Conservation (phyloP, 2,113 vertebrate genomes). For the Nannospalax galili region DNA sequence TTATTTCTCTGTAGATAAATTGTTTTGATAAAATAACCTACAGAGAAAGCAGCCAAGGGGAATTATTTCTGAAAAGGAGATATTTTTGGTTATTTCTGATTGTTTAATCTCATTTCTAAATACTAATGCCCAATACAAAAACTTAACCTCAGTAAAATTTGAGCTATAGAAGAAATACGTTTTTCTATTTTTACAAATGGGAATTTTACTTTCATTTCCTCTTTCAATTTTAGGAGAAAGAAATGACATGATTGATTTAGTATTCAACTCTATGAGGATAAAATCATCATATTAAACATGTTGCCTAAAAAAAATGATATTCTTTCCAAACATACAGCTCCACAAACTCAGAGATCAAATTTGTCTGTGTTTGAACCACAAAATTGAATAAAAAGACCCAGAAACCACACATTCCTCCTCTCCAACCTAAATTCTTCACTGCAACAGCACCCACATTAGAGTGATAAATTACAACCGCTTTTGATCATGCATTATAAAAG, state of each 20-base stretch:
- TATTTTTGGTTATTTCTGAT: neutral
- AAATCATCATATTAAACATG: neutral
- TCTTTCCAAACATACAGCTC: neutral
- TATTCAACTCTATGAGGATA: neutral
- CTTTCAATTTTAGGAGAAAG: neutral
- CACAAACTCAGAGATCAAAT: neutral
- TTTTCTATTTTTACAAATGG: neutral
- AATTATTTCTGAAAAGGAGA: neutral
- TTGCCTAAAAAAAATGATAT: neutral
- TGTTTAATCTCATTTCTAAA: slow-evolving; percentile 38
- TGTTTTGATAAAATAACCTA: neutral
- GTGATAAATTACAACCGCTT: neutral
- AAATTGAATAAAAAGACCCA: neutral
- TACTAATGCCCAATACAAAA: neutral
- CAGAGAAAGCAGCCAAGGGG: neutral
- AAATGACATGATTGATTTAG: slow-evolving; percentile 23
- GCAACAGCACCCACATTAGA: neutral
- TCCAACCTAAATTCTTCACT: neutral
- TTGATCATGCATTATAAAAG: neutral
- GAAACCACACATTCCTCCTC: neutral
- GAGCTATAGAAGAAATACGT: neutral
- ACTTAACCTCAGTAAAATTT: neutral
- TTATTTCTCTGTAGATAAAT: neutral
- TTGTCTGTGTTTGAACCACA: neutral
- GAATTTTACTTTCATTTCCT: slow-evolving; percentile 2